A percentile compares a stretch with the other conserved stretches of the same genome.
Conservation (phyloP, 2,888 invertebrate genomes). For the Osmoderma eremita region DNA sequence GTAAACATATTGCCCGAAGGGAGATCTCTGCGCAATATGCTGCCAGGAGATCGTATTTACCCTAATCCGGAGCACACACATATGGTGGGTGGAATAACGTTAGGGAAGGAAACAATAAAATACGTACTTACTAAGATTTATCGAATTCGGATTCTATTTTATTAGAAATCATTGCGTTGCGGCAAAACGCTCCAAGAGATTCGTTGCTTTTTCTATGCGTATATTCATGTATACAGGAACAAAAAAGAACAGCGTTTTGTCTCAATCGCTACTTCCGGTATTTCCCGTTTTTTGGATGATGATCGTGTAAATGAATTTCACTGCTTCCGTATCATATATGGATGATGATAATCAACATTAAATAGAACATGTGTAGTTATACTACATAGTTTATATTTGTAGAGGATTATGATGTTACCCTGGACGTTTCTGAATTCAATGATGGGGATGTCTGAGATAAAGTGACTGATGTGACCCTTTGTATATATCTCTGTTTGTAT, state of each 20-base stretch:
- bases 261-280: constrained; percentile 13
- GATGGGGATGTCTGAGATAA: too few relatives aligned
- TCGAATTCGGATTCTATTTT: constrained; percentile 47
- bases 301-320: too few relatives aligned
- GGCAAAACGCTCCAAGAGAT: constrained; percentile 19
- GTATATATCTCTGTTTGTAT: too few relatives aligned
- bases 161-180: constrained; percentile 38
- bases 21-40: constrained; percentile 50
- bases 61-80: constrained; percentile 51
- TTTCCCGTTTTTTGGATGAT: constrained; percentile 2
- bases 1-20: constrained; percentile 52
- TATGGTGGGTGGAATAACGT: constrained; percentile 47
- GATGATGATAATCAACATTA: too few relatives aligned
- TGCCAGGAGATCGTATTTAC: constrained; percentile 49
- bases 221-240: too few relatives aligned
- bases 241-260: background rate
- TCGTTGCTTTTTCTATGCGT: background rate
- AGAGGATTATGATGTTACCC: too few relatives aligned
- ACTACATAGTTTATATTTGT: too few relatives aligned
- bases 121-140: constrained; percentile 47
- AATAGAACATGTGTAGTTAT: too few relatives aligned
- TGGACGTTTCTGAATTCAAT: too few relatives aligned
- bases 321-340: too few relatives aligned
- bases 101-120: constrained; percentile 46
- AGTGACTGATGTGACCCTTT: too few relatives aligned